These are phyloP conservation scores for Struthidea cinerea DNA, from an alignment of 2,113 vertebrate species.

Conservation along the genomic window DNA sequence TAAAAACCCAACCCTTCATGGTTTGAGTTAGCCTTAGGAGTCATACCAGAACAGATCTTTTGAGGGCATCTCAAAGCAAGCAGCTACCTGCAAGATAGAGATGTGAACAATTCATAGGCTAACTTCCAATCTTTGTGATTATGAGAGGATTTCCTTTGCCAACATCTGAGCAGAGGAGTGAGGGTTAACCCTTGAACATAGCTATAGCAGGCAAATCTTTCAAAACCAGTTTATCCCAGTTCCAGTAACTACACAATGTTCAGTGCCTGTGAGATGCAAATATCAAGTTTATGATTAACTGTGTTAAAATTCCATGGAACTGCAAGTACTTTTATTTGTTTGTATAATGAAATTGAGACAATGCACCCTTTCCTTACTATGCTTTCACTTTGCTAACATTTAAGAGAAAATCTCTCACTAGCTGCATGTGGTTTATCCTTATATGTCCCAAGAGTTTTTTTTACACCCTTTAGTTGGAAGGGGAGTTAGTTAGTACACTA, in stretches of 20 bases:
- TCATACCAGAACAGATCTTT: neutral
- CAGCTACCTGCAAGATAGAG: neutral
- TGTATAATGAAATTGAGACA: slow-evolving; percentile 10
- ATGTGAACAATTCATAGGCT: neutral
- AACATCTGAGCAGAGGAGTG: neutral
- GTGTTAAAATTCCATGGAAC: slow-evolving; percentile 62
- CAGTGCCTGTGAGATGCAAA: slow-evolving; percentile 42
- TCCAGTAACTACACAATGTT: slow-evolving; percentile 41
- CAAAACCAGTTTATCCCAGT: slow-evolving; percentile 44
- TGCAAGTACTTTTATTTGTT: slow-evolving; percentile 40
- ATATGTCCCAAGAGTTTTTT: neutral
- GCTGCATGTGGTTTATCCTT: neutral
- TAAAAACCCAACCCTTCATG: neutral
- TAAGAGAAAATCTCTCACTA: neutral
- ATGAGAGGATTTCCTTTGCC: neutral
- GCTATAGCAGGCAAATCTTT: slow-evolving; percentile 27
- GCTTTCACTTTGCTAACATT: neutral
- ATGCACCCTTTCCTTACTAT: slow-evolving; percentile 14
- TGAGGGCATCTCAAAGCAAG: slow-evolving; percentile 19
- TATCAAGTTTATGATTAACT: slow-evolving; percentile 68
- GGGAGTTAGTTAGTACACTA: neutral
- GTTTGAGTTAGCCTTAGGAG: neutral
- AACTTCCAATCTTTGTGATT: neutral
- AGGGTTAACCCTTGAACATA: slow-evolving; percentile 33
- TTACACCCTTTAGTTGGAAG: neutral